Evolutionary conservation across 2,113 vertebrate genomes (phyloP).

Genomic region (Anas platyrhynchos): DNA sequence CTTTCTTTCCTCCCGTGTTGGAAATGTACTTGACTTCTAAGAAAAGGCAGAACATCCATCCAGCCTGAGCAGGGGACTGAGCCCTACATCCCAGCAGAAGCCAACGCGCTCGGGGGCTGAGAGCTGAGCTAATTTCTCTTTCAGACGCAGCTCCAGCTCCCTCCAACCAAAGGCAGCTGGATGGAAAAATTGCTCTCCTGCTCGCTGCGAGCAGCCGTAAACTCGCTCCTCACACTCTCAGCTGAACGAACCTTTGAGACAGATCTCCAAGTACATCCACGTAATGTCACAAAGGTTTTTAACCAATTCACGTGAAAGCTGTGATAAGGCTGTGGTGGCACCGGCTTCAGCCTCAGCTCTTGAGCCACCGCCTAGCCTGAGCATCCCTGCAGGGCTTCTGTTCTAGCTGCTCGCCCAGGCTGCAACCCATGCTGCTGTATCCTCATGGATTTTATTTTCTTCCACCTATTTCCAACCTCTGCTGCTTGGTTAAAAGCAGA

Average conservation of each 20-base stretch:
- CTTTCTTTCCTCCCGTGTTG: not conserved
- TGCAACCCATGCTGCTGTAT: not conserved
- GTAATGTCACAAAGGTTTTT: not conserved
- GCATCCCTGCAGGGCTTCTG: not conserved
- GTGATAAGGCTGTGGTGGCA: not conserved
- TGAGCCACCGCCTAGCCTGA: not conserved
- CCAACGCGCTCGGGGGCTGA: not conserved
- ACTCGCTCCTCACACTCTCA: not conserved
- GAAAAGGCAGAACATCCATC: not conserved
- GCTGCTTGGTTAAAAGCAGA: not conserved
- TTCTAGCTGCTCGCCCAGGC: not conserved
- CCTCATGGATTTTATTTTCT: not conserved
- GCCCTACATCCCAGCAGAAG: not conserved
- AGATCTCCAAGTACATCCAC: accelerated
- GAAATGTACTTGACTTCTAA: not conserved
- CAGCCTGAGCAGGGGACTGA: not conserved
- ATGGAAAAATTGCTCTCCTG: not conserved
- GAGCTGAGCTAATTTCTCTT: accelerated
- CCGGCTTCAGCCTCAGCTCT: not conserved
- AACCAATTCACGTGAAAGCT: not conserved
- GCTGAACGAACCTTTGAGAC: not conserved
- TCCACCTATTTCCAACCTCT: not conserved
- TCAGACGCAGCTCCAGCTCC: not conserved
- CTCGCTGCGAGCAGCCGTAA: not conserved
- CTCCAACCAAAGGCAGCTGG: not conserved